Evolutionary conservation across 2,113 vertebrate genomes (phyloP).

Genomic region (Rostratula benghalensis): DNA sequence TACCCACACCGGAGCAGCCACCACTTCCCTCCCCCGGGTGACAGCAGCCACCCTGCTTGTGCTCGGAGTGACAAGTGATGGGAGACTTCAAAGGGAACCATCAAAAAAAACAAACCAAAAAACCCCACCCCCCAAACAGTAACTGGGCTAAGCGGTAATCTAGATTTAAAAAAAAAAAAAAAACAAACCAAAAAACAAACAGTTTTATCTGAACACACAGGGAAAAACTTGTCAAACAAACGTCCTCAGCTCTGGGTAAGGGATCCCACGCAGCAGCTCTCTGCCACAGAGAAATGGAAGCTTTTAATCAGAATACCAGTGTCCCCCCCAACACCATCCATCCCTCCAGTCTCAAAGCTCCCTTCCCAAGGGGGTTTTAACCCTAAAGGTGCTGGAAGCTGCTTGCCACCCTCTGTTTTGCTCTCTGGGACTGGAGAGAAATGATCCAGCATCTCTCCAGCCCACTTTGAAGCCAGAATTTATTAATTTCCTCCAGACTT

Average conservation of each 20-base stretch:
- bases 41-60: background rate
- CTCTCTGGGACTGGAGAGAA: accelerated
- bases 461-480: background rate
- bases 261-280: background rate
- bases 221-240: too few species aligned
- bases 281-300: background rate
- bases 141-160: background rate
- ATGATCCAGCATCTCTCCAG: background rate
- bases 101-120: too few species aligned
- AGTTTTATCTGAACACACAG: background rate
- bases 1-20: background rate
- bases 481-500: background rate
- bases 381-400: background rate
- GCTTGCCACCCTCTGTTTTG: accelerated
- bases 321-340: background rate
- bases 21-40: background rate
- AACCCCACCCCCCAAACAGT: background rate
- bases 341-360: accelerated
- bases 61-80: background rate
- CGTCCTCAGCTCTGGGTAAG: accelerated
- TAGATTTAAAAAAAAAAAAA: too few species aligned
- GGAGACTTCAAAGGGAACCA: background rate
- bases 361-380: background rate
- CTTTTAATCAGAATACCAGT: background rate
- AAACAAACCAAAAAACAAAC: too few species aligned